Conservation (phyloP, 2,113 vertebrate genomes). For the Chloropsis cyanopogon region DNA sequence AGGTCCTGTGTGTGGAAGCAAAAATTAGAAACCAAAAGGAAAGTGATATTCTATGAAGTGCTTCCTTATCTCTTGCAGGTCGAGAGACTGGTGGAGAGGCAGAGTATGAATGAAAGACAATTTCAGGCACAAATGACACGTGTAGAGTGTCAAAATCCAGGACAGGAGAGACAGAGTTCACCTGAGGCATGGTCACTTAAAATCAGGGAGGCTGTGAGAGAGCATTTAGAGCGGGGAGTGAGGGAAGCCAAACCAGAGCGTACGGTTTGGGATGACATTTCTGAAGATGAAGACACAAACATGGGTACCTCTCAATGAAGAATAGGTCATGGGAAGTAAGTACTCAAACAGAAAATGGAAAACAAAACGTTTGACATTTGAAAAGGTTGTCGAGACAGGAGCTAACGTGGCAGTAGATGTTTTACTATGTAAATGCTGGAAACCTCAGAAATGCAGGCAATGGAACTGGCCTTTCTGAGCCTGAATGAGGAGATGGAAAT, state of each 20-base stretch:
- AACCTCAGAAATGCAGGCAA: background rate
- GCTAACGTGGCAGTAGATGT: background rate
- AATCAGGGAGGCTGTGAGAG: background rate
- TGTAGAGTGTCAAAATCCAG: background rate
- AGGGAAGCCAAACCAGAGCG: background rate
- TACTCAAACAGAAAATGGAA: background rate
- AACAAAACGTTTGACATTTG: background rate
- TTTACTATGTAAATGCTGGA: background rate
- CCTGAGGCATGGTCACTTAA: background rate
- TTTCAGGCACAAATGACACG: background rate
- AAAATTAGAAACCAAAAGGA: background rate
- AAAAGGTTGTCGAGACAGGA: background rate
- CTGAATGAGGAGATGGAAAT: background rate
- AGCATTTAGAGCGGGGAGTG: background rate
- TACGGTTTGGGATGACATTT: background rate
- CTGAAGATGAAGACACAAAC: background rate
- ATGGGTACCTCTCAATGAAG: background rate
- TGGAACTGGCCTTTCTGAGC: background rate
- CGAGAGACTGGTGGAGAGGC: background rate
- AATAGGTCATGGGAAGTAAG: background rate
- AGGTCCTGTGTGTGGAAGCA: background rate
- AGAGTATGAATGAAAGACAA: background rate
- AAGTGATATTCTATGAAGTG: background rate
- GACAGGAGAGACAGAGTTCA: background rate
- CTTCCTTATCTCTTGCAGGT: background rate